Evolutionary conservation across 2,888 invertebrate species (phyloP).

Genomic region (Nezara viridula): DNA sequence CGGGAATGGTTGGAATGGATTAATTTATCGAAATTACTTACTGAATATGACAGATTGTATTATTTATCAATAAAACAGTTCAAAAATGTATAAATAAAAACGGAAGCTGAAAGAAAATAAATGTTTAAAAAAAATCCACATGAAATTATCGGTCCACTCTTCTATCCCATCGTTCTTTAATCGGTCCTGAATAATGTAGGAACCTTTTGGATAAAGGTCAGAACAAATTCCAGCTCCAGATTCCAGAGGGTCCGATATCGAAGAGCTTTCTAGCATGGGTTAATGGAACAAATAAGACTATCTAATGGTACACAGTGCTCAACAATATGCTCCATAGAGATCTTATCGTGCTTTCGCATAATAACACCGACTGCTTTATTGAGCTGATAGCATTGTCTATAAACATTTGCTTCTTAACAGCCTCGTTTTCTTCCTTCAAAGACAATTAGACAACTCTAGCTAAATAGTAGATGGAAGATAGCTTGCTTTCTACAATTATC

Average conservation of each 20-base stretch:
- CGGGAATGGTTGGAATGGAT: no score
- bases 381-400: not conserved
- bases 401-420: not conserved
- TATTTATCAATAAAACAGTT: no score
- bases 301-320: not conserved
- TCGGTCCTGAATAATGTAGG: not conserved
- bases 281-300: not conserved
- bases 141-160: not conserved
- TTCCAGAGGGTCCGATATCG: not conserved
- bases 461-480: not conserved
- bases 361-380: not conserved
- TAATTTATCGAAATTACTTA: no score
- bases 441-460: not conserved
- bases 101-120: no score
- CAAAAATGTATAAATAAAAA: no score
- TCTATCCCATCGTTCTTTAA: not conserved
- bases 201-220: constrained; percentile 30
- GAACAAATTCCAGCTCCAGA: constrained; percentile 21
- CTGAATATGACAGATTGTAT: no score
- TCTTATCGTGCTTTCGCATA: not conserved
- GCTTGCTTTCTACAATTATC: not conserved
- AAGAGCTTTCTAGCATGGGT: not conserved
- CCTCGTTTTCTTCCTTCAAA: not conserved
- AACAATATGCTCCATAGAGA: not conserved
- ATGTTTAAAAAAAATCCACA: not conserved